These are phyloP conservation scores for Polylopha cassiicola DNA, from an alignment of 2,888 invertebrate species.

Conservation along the genomic window DNA sequence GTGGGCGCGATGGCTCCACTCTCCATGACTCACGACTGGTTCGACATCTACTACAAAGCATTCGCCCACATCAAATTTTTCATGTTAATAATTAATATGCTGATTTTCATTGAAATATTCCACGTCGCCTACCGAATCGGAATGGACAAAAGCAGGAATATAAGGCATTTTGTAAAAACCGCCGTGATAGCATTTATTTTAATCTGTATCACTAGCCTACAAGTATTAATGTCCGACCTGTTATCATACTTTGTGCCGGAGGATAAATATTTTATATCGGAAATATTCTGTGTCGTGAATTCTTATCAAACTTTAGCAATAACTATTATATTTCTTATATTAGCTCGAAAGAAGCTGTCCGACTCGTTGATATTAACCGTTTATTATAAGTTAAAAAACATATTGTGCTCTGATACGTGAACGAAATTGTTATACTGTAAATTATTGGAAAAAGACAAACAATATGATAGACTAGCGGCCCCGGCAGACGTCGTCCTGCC, in stretches of 20 bases:
- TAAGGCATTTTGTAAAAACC: constrained; percentile 32
- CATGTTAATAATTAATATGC: constrained; percentile 39
- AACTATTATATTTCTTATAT: constrained; percentile 34
- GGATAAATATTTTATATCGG: constrained; percentile 21
- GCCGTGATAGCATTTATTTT: constrained; percentile 42
- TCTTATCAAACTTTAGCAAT: constrained; percentile 37
- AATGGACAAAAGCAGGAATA: constrained; percentile 25
- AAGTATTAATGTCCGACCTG: constrained; percentile 46
- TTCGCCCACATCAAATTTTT: constrained; percentile 44
- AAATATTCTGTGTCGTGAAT: constrained; percentile 41
- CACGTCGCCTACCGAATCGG: constrained; percentile 33
- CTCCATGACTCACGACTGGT: constrained; percentile 23
- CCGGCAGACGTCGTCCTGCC: no score
- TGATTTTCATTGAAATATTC: constrained; percentile 47
- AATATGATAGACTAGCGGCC: no score
- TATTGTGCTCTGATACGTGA: background rate
- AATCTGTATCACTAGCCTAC: constrained; percentile 46
- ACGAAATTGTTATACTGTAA: background rate
- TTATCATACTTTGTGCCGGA: constrained; percentile 27
- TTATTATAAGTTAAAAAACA: constrained; percentile 19
- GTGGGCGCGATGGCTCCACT: constrained; percentile 37
- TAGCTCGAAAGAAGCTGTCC: constrained; percentile 25
- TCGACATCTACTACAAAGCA: constrained; percentile 30
- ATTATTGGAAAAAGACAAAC: background rate
- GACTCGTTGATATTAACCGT: constrained; percentile 17